Evolutionary conservation across 2,113 vertebrate genomes (phyloP), one percentile per base, ranked within the genome.

Genomic region (Pantherophis guttatus): DNA sequence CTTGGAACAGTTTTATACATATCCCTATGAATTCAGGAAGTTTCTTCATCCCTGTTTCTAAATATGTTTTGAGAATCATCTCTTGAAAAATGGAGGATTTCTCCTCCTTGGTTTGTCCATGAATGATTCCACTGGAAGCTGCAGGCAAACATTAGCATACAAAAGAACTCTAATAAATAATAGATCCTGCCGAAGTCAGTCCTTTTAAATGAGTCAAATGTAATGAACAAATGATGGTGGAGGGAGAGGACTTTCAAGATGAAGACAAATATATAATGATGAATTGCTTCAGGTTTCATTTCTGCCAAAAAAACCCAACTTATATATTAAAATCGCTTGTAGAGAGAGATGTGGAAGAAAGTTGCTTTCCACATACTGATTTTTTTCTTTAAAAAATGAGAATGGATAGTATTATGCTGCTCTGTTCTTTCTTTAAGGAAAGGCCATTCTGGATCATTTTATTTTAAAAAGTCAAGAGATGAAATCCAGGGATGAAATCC

Each of bases 31-130:
- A 92, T 90, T 50, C 94, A 96, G 54, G 91, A 2, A 33, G 29
- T 91, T 75, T 59, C 52, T 93, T 91, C 29, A 53, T 59, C 55
- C 90, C 58, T 0, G 5, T 95, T 94, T 94, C 93, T 93, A 89
- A 90, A 93, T 93, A 91, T 87, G 17, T 95, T 44, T 62, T 89
- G 81, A 90, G 93, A 95, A 59, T 29, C 57, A 75, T n/a, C 58
- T 3, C 85, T 92, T 93, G 90, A 93, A 94, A 53, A 70, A 91
- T 0, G 0, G 65, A 91, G 75, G 90, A 87, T 17, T 94, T 91
- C 95, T 58, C 93, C 95, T 96, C 95, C 96, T 97, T 95, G 93
- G 50, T 93, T 95, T 95, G 95, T 93, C 94, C 96, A 44, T 97
- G 93, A 81, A 62, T 55, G 54, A 1, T 88, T 70, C 89, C 58